Percentiles rank a stretch among this genome's conserved stretches.
phyloP scores from a whole-genome alignment of 2,113 vertebrate genomes.

The Sphaerodactylus townsendi region DNA sequence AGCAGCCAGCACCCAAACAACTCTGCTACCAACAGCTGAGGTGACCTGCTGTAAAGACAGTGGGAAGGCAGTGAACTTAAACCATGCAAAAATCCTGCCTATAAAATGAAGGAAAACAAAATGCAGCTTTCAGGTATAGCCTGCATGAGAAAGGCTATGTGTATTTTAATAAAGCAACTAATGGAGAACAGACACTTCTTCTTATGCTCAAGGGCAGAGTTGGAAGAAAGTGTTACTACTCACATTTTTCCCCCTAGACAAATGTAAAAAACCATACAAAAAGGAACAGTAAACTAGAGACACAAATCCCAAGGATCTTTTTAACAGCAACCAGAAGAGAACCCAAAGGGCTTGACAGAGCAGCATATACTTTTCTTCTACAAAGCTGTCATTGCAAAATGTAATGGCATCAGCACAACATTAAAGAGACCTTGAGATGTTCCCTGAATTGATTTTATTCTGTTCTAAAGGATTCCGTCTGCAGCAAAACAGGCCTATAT shows the following conservation, averaged over 20 bases:
- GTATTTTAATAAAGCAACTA: constrained; percentile 29
- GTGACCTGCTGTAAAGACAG: neutral
- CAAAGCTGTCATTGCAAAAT: constrained; percentile 11
- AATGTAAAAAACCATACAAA: constrained; percentile 5
- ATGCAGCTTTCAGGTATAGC: fast-evolving
- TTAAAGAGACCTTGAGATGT: constrained; percentile 17
- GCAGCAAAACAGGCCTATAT: constrained; percentile 7
- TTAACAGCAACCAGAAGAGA: constrained; percentile 8
- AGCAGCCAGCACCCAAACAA: neutral
- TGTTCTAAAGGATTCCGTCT: neutral
- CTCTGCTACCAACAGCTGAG: neutral
- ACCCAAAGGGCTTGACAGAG: neutral
- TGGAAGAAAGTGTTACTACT: constrained; percentile 14
- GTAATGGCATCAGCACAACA: constrained; percentile 32
- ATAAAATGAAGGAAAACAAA: neutral
- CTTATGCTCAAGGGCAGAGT: neutral
- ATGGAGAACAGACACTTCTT: constrained; percentile 3
- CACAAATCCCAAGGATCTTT: constrained; percentile 21
- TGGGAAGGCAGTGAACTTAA: neutral
- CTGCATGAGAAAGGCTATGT: neutral
- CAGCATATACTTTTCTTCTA: neutral
- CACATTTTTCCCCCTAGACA: constrained; percentile 21
- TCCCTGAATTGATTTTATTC: constrained; percentile 10
- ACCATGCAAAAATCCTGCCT: fast-evolving
- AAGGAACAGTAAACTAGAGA: constrained; percentile 15